Conservation (phyloP, 2,888 invertebrate species). For the Hydrotaea cyrtoneurina region DNA sequence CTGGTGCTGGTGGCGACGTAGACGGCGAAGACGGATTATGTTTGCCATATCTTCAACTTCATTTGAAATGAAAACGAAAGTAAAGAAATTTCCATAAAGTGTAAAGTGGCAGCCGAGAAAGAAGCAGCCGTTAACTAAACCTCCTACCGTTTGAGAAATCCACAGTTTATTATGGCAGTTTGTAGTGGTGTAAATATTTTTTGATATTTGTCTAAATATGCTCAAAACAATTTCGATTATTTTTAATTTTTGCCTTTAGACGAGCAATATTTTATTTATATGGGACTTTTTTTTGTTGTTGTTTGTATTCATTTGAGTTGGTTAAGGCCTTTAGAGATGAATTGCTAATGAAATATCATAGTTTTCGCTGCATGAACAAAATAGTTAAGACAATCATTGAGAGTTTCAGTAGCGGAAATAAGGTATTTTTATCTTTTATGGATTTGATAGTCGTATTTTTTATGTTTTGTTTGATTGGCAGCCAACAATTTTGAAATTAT, state of each 20-base stretch:
- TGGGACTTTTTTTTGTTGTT: not conserved
- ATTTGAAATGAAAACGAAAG: constrained; percentile 47
- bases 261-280: not conserved
- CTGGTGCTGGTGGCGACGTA: not conserved
- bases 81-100: constrained; percentile 45
- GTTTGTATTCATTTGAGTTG: not conserved
- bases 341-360: not conserved
- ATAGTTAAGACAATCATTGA: too few species aligned
- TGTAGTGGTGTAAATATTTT: not conserved
- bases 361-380: too few species aligned
- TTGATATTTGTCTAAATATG: not conserved
- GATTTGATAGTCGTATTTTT: too few species aligned
- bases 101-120: not conserved
- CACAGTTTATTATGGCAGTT: not conserved
- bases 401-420: not conserved
- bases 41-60: constrained; percentile 28
- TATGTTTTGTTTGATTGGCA: too few species aligned
- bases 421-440: not conserved
- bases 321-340: not conserved
- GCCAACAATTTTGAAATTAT: too few species aligned
- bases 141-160: not conserved
- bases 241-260: not conserved
- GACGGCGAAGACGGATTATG: too few species aligned
- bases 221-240: not conserved
- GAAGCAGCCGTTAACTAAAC: not conserved